These are phyloP conservation scores for Halcyon leucocephala DNA, from an alignment of 2,797 vertebrate genomes.

Conservation along the genomic window DNA sequence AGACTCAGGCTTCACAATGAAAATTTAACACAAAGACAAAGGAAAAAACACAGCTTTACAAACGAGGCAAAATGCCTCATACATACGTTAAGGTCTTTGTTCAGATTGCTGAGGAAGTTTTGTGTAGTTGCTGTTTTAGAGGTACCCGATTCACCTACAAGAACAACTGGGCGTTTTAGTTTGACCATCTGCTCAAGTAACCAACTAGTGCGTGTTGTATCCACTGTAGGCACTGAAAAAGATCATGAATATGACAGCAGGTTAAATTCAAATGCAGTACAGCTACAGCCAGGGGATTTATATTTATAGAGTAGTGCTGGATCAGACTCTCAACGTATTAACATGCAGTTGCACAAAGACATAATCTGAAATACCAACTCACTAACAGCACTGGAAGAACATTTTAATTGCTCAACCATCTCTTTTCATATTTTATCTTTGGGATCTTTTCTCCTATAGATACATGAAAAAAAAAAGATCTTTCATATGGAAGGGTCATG, in stretches of 20 bases:
- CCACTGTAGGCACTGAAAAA: slow-evolving; percentile 91
- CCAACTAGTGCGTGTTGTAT: slow-evolving; percentile 91
- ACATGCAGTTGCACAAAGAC: background rate
- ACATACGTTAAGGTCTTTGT: slow-evolving; percentile 83
- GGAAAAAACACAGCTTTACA: background rate
- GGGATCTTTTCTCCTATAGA: background rate
- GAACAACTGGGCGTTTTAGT: slow-evolving; percentile 87
- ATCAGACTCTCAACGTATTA: slow-evolving; percentile 2
- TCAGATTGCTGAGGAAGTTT: slow-evolving; percentile 89
- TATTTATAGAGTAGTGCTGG: background rate
- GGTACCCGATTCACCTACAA: slow-evolving; percentile 95
- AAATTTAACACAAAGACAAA: background rate
- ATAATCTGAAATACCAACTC: background rate
- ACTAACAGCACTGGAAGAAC: background rate
- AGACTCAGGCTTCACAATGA: background rate
- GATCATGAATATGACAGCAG: background rate
- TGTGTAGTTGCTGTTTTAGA: slow-evolving; percentile 96
- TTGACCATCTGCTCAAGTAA: slow-evolving; percentile 92
- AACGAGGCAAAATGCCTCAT: background rate
- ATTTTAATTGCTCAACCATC: background rate
- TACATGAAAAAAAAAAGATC: background rate
- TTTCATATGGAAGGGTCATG: background rate
- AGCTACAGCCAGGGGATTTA: background rate
- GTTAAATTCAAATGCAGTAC: background rate
- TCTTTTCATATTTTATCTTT: background rate